These are phyloP conservation scores for Sisyra nigra DNA, from an alignment of 2,888 invertebrate species.

Conservation along the genomic window DNA sequence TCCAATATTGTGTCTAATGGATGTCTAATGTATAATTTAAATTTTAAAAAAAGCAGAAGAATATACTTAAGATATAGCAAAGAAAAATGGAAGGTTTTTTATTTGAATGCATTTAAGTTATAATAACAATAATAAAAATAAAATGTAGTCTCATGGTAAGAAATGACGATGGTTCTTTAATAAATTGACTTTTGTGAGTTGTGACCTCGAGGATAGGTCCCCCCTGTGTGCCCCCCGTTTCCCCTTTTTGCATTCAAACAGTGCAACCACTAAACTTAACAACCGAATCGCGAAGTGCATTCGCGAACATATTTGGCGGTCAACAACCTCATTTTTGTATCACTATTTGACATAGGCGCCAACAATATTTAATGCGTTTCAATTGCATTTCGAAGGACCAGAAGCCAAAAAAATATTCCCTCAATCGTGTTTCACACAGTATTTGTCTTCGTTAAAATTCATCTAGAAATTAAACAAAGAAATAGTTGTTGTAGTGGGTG, in stretches of 20 bases:
- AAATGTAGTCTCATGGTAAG: no score
- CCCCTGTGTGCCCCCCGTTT: not conserved
- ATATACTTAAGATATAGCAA: no score
- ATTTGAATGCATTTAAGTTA: not conserved
- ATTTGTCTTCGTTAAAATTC: not conserved
- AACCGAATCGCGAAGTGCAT: constrained; percentile 7
- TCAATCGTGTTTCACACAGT: not conserved
- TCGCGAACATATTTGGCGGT: constrained; percentile 10
- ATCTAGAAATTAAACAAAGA: not conserved
- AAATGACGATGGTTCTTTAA: not conserved
- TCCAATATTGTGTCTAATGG: no score
- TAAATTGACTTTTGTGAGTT: constrained; percentile 1
- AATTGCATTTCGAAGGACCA: not conserved
- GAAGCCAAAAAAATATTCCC: not conserved
- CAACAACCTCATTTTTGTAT: constrained; percentile 6
- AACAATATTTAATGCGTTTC: no score
- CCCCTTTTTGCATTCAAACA: not conserved
- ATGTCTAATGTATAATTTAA: no score
- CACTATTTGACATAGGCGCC: constrained; percentile 4
- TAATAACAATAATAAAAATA: not conserved
- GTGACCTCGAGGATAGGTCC: constrained; percentile 5
- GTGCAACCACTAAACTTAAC: constrained; percentile 5
- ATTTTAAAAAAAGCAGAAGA: no score
- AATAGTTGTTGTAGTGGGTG: not conserved
- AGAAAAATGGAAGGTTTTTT: no score